Base-by-base conservation (phyloP, 2,113 vertebrate genomes). In the Sorex fumeus region DNA sequence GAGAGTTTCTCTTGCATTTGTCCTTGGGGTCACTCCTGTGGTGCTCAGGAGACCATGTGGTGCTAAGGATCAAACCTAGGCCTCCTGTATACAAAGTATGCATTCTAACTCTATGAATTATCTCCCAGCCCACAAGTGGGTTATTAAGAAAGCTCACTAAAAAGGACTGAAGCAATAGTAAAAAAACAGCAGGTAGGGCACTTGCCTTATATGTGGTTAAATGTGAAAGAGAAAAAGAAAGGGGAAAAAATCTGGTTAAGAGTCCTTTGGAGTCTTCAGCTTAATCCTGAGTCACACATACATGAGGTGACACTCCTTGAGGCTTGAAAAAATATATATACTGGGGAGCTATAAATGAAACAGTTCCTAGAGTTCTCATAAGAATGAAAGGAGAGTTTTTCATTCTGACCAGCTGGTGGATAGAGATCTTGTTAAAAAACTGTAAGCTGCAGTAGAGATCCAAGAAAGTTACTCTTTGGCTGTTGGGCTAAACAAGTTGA, bases 381-480 rank as follows among this genome's bases (percentile, higher is more conserved):
- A 67, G 36, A 91, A 32, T 18, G 6, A 84, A 74, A 79, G 19
- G 25, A 32, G 8, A 28, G 7, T 23, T 93, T 93, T 66, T 34
- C 32, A 36, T 72, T 78, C 28, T 45, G 70, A 91, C 32, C 28
- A 43, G 77, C 36, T 62, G 85, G 71, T 76, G 62, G 45, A 19
- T 47, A 47, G 36, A 62, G 36, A 78, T 84, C 45, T 88, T 74
- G 9, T 84, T 67, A 32, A 75, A 91, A 87, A 50, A 11, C 64
- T 19, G 23, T 40, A 47, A 83, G 23, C 50, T 71, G 87, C 66
- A 67, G 74, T 84, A 84, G 79, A 79, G 57, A 23, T 88, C n/a
- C 74, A 88, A 75, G 72, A 67, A 94, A 47, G 74, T 57, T 57
- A 67, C 71, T 84, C 30, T 64, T 88, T 60, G 27, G 30, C 64